phyloP scores from a whole-genome alignment of 2,113 vertebrate genomes.

The Pao palembangensis region DNA sequence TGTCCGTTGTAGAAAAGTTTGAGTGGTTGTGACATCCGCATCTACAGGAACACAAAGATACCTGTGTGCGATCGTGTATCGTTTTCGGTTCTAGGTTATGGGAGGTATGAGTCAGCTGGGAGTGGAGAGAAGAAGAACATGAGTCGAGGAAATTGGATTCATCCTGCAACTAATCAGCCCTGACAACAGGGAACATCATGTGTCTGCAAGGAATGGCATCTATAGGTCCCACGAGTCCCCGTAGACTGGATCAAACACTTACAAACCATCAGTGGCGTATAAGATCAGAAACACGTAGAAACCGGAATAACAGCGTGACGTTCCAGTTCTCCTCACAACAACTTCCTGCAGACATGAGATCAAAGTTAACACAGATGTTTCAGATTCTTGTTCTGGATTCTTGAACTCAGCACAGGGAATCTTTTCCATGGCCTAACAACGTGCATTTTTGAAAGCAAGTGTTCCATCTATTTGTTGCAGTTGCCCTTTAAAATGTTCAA shows the following conservation, averaged over 20 bases:
- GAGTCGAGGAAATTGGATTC: slow-evolving; percentile 32
- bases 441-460: no score
- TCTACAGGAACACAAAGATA: neutral
- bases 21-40: neutral
- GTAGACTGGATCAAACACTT: slow-evolving; percentile 7
- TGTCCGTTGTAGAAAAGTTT: neutral
- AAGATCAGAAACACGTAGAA: neutral
- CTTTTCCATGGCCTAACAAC: no score
- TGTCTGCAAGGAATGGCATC: slow-evolving; percentile 25
- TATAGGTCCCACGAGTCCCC: slow-evolving; percentile 26
- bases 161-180: slow-evolving; percentile 41
- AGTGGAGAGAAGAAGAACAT: neutral
- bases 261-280: slow-evolving; percentile 5
- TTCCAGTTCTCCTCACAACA: slow-evolving; percentile 8
- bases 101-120: neutral
- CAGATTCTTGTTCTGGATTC: no score
- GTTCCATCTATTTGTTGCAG: no score
- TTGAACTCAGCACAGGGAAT: no score
- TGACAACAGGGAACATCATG: slow-evolving; percentile 39
- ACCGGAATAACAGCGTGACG: neutral
- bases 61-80: no score
- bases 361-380: no score
- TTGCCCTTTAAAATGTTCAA: no score
- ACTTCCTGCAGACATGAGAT: no score
- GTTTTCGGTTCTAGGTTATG: neutral